These are phyloP conservation scores for Scomber japonicus DNA, from an alignment of 2,113 vertebrate species.

Conservation along the genomic window DNA sequence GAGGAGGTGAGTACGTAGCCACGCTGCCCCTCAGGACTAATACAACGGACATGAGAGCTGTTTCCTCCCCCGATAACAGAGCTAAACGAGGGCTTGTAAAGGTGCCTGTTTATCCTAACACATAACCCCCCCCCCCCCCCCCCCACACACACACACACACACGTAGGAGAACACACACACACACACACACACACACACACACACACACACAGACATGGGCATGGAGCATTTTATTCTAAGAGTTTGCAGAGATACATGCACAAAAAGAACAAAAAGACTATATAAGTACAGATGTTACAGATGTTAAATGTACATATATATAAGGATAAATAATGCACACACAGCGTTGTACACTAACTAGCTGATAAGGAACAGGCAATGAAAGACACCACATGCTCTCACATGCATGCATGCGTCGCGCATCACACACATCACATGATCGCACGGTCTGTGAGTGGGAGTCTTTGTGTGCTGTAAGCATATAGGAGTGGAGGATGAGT, in stretches of 20 bases:
- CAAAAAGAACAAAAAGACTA: background rate
- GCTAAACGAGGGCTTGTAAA: constrained; percentile 73
- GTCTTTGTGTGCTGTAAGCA: constrained; percentile 76
- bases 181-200: constrained; percentile 64
- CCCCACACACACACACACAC: constrained; percentile 60
- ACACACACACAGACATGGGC: background rate
- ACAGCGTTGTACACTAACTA: background rate
- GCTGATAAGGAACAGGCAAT: constrained; percentile 28
- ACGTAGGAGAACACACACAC: constrained; percentile 7
- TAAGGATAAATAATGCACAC: background rate
- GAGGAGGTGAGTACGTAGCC: constrained; percentile 86
- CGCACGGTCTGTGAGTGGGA: constrained; percentile 60
- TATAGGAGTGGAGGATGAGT: constrained; percentile 48
- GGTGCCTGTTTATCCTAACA: constrained; percentile 76
- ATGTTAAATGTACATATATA: too few relatives aligned
- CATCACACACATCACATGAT: constrained; percentile 78
- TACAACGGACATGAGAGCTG: constrained; percentile 85
- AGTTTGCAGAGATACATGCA: background rate
- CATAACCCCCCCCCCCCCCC: constrained; percentile 66
- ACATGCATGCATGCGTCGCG: constrained; percentile 45
- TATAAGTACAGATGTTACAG: too few relatives aligned
- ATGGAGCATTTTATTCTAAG: background rate
- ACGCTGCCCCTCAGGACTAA: constrained; percentile 78
- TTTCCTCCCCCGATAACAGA: constrained; percentile 79
- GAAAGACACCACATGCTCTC: constrained; percentile 64